Conservation (phyloP, 2,113 vertebrate species). For the Microtus ochrogaster region DNA sequence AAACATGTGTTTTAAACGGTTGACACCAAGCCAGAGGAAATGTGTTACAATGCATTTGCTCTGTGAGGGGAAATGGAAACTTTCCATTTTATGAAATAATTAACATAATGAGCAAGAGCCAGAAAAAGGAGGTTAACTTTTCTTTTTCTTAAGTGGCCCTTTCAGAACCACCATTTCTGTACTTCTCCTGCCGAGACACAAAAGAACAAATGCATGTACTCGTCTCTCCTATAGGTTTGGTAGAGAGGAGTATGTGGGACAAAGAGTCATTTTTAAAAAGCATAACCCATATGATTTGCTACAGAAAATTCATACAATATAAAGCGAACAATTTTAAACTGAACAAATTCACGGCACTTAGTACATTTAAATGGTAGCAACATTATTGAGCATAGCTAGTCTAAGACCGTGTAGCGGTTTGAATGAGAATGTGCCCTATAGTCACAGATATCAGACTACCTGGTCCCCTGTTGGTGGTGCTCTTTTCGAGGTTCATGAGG, state of each 20-base stretch:
- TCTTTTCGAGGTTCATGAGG: not conserved
- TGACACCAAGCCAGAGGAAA: constrained; percentile 60
- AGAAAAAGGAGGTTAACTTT: constrained; percentile 11
- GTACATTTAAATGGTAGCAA: not conserved
- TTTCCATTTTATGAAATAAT: constrained; percentile 54
- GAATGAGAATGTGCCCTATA: not conserved
- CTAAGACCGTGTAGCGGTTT: not conserved
- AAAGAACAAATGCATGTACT: not conserved
- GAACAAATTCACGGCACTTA: not conserved
- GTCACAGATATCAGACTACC: not conserved
- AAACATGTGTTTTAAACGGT: constrained; percentile 68
- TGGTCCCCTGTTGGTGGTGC: not conserved
- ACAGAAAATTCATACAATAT: not conserved
- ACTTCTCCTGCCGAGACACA: not conserved
- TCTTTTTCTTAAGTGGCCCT: not conserved
- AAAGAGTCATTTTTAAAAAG: not conserved
- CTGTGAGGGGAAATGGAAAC: constrained; percentile 12
- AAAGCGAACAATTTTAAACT: not conserved
- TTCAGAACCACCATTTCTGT: constrained; percentile 1
- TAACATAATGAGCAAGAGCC: constrained; percentile 43
- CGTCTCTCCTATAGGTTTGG: not conserved
- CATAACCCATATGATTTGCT: not conserved
- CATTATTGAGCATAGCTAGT: not conserved
- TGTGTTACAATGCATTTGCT: constrained; percentile 24
- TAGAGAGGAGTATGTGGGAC: not conserved